Base-by-base conservation (phyloP, 2,797 vertebrate genomes). In the Fundulus diaphanus region DNA sequence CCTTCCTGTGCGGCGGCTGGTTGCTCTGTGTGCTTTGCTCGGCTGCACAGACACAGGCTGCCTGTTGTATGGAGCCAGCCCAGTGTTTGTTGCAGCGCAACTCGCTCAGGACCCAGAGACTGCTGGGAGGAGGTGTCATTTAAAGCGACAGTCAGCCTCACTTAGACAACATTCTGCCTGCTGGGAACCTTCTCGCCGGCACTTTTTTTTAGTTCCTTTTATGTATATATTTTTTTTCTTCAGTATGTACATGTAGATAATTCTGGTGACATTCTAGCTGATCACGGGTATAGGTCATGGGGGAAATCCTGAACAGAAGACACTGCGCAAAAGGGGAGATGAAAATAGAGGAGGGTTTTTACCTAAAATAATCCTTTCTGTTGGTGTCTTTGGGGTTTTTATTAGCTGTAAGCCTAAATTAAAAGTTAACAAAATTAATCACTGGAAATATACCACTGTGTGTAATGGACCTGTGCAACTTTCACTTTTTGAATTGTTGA, bases 121-220 rank as follows among this genome's bases (percentile, higher is more conserved):
- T 82, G 86, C 88, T 77, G 89, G 91, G 86, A 92, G 87, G 91
- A 81, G 90, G 82, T 83, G 78, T 72, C 85, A 65, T 80, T 96
- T 96, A 96, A 96, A 96, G 96, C 40, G 75, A 90, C 94, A 96
- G 95, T 71, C n/a, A 78, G 37, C 80, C 52, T 67, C 16, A 18
- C 3, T 5, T 15, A n/a, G 37, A 66, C 42, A 66, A 42, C 35
- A 16, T 6, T 61, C 31, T 24, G 9, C 33, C 24, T 66, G 6
- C 12, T 42, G 2, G 6, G 37, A 66, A 42, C 35, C 24, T 40
- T 42, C 33, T 37, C 33, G 22, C 31, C 35, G 59, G 31, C 24
- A 16, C 5, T 13, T 66, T 27, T 37, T 22, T 27, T 37, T 22
- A 63, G 18, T 24, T 63, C 59, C 20, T 37, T 63, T 63, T 63